Evolutionary conservation across 2,888 invertebrate species (phyloP).

Genomic region (Ophion obscuratus): DNA sequence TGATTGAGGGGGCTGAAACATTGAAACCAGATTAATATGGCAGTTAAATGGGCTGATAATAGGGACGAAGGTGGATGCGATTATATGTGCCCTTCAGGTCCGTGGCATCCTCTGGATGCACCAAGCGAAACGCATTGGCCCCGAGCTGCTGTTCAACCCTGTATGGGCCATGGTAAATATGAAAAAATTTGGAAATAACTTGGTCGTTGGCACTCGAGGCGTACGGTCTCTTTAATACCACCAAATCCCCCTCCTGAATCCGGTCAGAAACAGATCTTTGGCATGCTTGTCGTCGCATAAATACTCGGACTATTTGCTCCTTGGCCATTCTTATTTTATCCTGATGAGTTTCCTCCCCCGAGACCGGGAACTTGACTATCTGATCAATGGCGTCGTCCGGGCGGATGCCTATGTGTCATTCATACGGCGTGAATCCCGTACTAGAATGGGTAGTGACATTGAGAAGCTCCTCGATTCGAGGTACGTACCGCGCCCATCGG

Average conservation of each 20-base stretch:
- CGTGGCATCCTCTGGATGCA: neutral
- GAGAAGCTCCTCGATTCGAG: neutral
- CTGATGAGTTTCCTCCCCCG: no score
- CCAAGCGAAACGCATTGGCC: conserved; percentile 13
- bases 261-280: neutral
- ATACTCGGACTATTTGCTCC: no score
- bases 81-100: conserved; percentile 14
- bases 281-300: no score
- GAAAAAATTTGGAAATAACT: conserved; percentile 37
- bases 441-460: neutral
- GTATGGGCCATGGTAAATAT: conserved; percentile 39
- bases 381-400: neutral
- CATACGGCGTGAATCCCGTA: neutral
- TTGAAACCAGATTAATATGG: no score
- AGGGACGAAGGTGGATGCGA: conserved; percentile 1
- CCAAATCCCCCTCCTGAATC: conserved; percentile 21
- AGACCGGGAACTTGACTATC: neutral
- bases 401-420: neutral
- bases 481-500: neutral
- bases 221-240: conserved; percentile 36
- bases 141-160: neutral
- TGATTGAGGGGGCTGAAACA: no score
- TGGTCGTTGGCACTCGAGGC: conserved; percentile 34
- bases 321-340: no score
- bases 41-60: neutral